Percentiles rank a stretch among this genome's conserved stretches.
phyloP scores from a whole-genome alignment of 2,113 vertebrate genomes.

The Petaurus breviceps region DNA sequence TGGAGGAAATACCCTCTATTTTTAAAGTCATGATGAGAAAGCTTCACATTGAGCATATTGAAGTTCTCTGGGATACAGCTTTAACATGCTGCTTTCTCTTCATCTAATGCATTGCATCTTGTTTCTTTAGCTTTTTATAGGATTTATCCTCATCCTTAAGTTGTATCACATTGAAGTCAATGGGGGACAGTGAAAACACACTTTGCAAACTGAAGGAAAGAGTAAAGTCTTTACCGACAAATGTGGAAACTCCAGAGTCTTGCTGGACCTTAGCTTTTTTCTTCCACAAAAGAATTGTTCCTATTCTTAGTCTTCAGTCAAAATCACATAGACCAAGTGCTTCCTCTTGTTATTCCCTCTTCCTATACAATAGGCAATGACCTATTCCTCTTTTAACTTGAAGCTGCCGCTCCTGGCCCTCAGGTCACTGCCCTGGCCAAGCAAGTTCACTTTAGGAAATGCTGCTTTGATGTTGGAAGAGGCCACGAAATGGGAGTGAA shows the following conservation, averaged over 20 bases:
- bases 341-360: not conserved
- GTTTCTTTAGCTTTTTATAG: no score
- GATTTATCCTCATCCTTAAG: no score
- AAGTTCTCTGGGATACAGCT: no score
- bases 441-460: not conserved
- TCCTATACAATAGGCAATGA: not conserved
- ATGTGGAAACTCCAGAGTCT: not conserved
- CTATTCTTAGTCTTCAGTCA: not conserved
- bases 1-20: not conserved
- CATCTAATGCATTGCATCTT: no score
- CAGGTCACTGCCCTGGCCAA: not conserved
- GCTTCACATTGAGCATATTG: not conserved
- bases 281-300: not conserved
- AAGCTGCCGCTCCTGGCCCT: not conserved
- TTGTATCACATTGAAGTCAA: no score
- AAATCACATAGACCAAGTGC: not conserved
- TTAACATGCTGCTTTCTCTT: no score
- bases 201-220: no score
- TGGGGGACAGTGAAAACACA: no score
- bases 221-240: no score
- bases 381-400: not conserved
- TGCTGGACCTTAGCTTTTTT: not conserved
- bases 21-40: not conserved
- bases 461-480: conserved; percentile 86
- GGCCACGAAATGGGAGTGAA: conserved; percentile 87